A percentile compares a stretch with the other conserved stretches of the same genome.
Conservation (phyloP, 2,113 vertebrate genomes). For the Laticauda laticaudata region DNA sequence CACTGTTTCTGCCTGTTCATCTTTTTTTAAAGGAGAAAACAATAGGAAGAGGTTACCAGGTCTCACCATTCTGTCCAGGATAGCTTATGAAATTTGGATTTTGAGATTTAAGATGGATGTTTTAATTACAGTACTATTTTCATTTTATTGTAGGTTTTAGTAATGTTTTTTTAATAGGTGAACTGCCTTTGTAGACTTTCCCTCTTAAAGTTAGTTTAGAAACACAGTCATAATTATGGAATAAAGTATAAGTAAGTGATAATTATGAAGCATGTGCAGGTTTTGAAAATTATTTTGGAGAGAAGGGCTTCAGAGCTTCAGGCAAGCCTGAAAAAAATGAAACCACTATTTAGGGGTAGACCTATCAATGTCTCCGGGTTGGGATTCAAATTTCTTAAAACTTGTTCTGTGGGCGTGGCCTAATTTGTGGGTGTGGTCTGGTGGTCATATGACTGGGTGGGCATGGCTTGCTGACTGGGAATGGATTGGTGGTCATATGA, state of each 20-base stretch:
- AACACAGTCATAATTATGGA: background rate
- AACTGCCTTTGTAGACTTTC: background rate
- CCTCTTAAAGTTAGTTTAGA: background rate
- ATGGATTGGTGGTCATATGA: no score
- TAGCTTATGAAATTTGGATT: background rate
- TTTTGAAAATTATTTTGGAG: background rate
- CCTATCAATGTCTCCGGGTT: background rate
- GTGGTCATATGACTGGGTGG: no score
- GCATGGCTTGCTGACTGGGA: no score
- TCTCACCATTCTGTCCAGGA: background rate
- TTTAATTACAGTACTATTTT: background rate
- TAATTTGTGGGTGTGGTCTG: no score
- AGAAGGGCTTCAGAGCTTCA: background rate
- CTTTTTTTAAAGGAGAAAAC: background rate
- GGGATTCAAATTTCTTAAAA: no score
- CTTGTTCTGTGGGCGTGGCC: no score
- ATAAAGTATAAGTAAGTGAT: background rate
- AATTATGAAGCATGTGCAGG: background rate
- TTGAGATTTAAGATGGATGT: background rate
- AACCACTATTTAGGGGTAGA: background rate
- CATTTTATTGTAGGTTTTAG: background rate
- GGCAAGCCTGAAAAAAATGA: background rate
- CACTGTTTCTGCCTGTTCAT: background rate
- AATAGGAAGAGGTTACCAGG: background rate
- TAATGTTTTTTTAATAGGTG: background rate